Evolutionary conservation across 2,888 invertebrate genomes (phyloP).

Genomic region (Malacosoma neustria): DNA sequence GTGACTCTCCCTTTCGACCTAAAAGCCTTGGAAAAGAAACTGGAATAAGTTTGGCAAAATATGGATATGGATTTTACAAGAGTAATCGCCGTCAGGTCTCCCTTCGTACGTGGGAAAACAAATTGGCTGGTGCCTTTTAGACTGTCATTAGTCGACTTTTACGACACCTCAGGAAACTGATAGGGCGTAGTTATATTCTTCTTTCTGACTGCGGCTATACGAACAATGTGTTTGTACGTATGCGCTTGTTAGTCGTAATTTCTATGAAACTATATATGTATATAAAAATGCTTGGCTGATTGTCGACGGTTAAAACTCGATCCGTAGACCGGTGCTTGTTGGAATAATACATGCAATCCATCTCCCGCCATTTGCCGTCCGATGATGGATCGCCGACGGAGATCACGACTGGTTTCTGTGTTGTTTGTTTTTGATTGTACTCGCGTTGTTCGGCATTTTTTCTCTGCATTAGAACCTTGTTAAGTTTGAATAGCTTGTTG

Average conservation of each 20-base stretch:
- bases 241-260: conserved; percentile 38
- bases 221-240: too few species aligned
- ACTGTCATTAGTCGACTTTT: too few species aligned
- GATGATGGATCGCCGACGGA: conserved; percentile 66
- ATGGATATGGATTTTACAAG: too few species aligned
- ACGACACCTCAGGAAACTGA: too few species aligned
- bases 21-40: too few species aligned
- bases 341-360: conserved; percentile 63
- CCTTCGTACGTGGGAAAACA: too few species aligned
- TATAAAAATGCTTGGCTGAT: conserved; percentile 46
- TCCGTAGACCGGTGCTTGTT: conserved; percentile 41
- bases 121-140: too few species aligned
- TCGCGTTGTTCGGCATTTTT: conserved; percentile 46
- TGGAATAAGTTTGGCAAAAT: too few species aligned
- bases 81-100: too few species aligned
- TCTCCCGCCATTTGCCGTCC: conserved; percentile 46
- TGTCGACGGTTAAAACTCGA: conserved; percentile 51
- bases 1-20: too few species aligned
- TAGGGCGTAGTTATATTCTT: too few species aligned
- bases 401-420: conserved; percentile 60
- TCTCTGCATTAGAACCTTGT: conserved; percentile 54
- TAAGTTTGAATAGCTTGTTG: conserved; percentile 57
- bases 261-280: conserved; percentile 33
- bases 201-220: too few species aligned
- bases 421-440: conserved; percentile 60